Percentiles rank a stretch among this genome's conserved stretches.
These are phyloP conservation scores for Proisotoma minuta DNA, from an alignment of 2,888 invertebrate genomes.

Conservation along the genomic window DNA sequence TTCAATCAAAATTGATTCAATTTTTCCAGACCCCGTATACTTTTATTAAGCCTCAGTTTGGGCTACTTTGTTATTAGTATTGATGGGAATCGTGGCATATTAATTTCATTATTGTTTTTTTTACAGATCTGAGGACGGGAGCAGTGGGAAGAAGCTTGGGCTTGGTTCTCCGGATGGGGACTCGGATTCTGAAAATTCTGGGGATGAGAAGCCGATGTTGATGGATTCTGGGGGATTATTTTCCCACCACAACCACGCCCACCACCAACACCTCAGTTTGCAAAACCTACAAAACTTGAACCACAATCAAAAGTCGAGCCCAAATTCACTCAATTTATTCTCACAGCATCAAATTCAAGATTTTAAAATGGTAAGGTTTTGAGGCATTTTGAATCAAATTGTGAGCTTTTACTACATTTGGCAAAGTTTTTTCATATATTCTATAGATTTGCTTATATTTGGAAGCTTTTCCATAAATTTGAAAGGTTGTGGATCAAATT, in stretches of 20 bases:
- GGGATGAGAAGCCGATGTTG: slow-evolving; percentile 42
- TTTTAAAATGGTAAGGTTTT: no score
- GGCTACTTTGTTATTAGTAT: no score
- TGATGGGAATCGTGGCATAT: background rate
- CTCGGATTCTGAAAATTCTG: slow-evolving; percentile 47
- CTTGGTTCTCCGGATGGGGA: slow-evolving; percentile 46
- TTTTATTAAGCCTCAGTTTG: no score
- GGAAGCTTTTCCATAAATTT: no score
- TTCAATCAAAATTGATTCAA: no score
- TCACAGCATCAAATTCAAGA: slow-evolving; percentile 47
- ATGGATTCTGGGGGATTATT: slow-evolving; percentile 19
- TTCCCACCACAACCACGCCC: slow-evolving; percentile 25
- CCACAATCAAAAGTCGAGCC: slow-evolving; percentile 33
- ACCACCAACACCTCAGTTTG: slow-evolving; percentile 25
- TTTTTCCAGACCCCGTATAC: no score
- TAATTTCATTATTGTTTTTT: slow-evolving; percentile 6
- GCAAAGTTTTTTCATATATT: no score
- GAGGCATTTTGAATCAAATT: no score
- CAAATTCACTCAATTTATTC: slow-evolving; percentile 36
- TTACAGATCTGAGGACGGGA: slow-evolving; percentile 46
- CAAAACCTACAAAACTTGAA: no score
- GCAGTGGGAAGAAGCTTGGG: slow-evolving; percentile 45
- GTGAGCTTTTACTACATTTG: no score
- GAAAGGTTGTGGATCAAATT: no score
- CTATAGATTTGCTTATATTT: no score